Conservation (phyloP, 2,113 vertebrate species). For the Cyphomyrus discorhynchus region DNA sequence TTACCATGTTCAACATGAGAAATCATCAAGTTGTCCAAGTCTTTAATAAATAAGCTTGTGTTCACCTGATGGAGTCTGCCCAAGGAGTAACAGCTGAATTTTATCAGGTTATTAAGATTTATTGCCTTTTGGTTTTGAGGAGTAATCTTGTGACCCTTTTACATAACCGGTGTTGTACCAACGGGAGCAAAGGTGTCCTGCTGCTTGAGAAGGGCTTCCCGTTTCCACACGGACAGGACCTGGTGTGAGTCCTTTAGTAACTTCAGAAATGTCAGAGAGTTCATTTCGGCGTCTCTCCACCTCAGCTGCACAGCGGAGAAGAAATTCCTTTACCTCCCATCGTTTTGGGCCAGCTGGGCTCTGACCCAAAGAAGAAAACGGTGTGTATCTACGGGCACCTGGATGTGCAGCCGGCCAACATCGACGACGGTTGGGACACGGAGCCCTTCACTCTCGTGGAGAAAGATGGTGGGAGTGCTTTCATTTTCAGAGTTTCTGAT, state of each 20-base stretch:
- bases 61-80: neutral
- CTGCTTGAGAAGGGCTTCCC: neutral
- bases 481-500: neutral
- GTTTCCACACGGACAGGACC: neutral
- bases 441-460: slow-evolving; percentile 90
- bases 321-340: slow-evolving; percentile 88
- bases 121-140: neutral
- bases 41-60: neutral
- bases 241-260: neutral
- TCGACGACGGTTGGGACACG: slow-evolving; percentile 86
- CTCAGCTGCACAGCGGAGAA: slow-evolving; percentile 75
- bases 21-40: neutral
- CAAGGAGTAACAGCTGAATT: neutral
- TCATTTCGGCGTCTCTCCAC: neutral
- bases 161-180: neutral
- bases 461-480: slow-evolving; percentile 71
- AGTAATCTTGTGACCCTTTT: neutral
- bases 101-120: neutral
- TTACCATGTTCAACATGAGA: neutral
- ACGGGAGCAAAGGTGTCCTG: neutral
- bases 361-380: slow-evolving; percentile 81
- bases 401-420: slow-evolving; percentile 84
- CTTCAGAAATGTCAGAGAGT: neutral
- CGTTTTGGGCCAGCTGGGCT: slow-evolving; percentile 75
- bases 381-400: slow-evolving; percentile 92